Evolutionary conservation across 1,140 invertebrate species (phyloP), one percentile per base, ranked within the genome.

Genomic region (Drosophila nannoptera): DNA sequence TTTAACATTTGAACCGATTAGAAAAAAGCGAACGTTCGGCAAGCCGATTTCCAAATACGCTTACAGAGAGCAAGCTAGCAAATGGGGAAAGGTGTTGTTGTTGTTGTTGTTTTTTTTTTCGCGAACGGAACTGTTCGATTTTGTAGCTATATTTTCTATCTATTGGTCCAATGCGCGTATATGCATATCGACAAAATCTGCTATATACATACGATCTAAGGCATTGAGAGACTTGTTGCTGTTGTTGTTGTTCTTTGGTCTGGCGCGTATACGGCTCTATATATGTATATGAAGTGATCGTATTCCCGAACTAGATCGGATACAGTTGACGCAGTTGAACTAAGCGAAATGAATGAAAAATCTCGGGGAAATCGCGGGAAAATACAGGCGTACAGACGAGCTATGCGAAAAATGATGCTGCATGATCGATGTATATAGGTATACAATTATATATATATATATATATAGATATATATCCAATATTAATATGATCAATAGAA

Each of bases 131-230:
- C 9, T 4, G 7, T 40, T 11, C n/a, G 7, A 40, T 40, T 8
- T 11, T 40, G 12, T 5, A 12, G 12, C 45, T 29, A 46, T 46
- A 29, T 29, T 4, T 22, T 22, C 16, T 46, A 46, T 46, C 22
- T 45, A 8, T 46, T 46, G 43, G 45, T 46, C 45, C 45, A 46
- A 16, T 46, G 36, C 8, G 8, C 11, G 4, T 38, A 38, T 38
- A 53, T 54, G 6, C 9, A 35, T 58, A 5, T 45, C 31, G 32
- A 42, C 16, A 56, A n/a, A 42, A 43, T 22, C 22, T 22, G 22
- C 22, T 54, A 29, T 40, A 54, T 40, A 54, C 38, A 54, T 54
- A 16, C 35, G 14, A 22, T 54, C 38, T 54, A 54, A 54, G 50
- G 50, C 50, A 33, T 32, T 35, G 29, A 16, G 36, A 33, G 40